phyloP scores from a whole-genome alignment of 2,888 invertebrate genomes.

The Saturnia japonica region DNA sequence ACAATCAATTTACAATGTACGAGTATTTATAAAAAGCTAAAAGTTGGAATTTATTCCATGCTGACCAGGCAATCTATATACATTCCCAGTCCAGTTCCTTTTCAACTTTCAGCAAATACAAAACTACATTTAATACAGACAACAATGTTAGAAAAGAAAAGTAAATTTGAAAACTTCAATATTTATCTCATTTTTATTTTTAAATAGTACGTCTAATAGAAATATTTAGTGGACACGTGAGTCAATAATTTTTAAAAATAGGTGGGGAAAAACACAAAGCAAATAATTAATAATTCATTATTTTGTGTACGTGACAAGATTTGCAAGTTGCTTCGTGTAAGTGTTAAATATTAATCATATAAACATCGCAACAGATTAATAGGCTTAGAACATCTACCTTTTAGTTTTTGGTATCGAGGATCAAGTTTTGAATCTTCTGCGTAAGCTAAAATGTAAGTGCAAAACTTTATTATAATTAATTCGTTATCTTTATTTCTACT shows the following conservation, averaged over 20 bases:
- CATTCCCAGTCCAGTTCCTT: too few species aligned
- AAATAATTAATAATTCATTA: slow-evolving; percentile 1
- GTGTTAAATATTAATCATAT: not conserved
- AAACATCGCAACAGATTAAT: not conserved
- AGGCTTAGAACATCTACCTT: not conserved
- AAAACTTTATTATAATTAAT: too few species aligned
- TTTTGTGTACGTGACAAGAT: not conserved
- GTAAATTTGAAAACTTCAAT: not conserved
- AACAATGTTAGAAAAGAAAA: too few species aligned
- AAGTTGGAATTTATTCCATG: not conserved
- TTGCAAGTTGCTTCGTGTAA: not conserved
- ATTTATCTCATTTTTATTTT: not conserved
- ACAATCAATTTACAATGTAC: not conserved
- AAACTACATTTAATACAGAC: too few species aligned
- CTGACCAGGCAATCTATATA: too few species aligned
- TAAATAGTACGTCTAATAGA: not conserved
- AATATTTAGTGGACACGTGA: not conserved
- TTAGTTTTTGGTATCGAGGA: not conserved
- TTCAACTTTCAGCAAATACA: too few species aligned
- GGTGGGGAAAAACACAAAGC: not conserved
- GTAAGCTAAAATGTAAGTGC: not conserved
- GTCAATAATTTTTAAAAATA: slow-evolving; percentile 6
- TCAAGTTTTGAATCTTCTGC: not conserved
- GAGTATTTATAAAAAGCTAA: not conserved
- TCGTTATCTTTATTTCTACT: too few species aligned